Evolutionary conservation across 2,113 vertebrate genomes (phyloP).

Genomic region (Heterotilapia buettikoferi): DNA sequence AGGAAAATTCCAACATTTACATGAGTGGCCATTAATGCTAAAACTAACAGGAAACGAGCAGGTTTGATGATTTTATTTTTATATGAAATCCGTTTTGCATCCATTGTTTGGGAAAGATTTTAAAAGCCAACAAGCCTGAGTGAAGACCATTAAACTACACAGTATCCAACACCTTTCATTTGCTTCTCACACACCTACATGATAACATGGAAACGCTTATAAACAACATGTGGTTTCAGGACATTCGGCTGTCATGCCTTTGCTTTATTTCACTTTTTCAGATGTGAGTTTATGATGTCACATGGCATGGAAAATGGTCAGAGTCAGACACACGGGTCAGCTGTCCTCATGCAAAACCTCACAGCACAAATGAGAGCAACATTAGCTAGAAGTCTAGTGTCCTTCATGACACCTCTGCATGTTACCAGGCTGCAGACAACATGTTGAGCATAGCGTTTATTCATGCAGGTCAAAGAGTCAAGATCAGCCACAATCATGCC

Average conservation of each 20-base stretch:
- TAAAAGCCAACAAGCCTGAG: not conserved
- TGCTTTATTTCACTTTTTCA: fast-evolving
- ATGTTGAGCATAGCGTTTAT: fast-evolving
- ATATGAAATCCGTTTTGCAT: not conserved
- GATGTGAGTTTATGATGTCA: fast-evolving
- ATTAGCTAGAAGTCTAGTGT: not conserved
- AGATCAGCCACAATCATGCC: not conserved
- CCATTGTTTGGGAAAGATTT: not conserved
- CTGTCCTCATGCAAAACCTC: not conserved
- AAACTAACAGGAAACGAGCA: not conserved
- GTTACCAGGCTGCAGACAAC: not conserved
- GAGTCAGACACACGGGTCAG: not conserved
- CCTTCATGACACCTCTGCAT: not conserved
- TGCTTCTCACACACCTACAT: not conserved
- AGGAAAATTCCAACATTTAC: not conserved
- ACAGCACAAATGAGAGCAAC: not conserved
- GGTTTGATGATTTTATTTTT: not conserved
- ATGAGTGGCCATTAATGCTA: not conserved
- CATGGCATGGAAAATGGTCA: fast-evolving
- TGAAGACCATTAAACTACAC: fast-evolving
- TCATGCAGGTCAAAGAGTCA: not conserved
- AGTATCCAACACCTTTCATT: not conserved
- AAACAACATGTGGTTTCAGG: not conserved
- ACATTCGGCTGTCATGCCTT: not conserved
- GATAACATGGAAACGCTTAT: not conserved